Evolutionary conservation across 2,888 invertebrate species (phyloP), one percentile per base, ranked within the genome.

Genomic region (Temnothorax ravouxi): DNA sequence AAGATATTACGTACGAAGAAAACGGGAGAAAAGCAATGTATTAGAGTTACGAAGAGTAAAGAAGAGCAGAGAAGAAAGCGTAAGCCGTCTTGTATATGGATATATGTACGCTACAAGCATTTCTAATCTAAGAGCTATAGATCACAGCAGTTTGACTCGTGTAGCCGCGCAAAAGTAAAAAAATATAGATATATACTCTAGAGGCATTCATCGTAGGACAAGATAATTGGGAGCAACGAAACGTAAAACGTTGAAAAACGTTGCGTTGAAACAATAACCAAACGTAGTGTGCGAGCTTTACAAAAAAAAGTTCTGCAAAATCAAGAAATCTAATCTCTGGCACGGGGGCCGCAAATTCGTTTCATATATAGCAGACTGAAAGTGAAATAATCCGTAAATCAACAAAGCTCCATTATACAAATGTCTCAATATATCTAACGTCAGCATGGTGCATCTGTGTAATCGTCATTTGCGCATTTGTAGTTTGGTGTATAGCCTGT

Each of bases 401-500:
- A 75, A 81, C 34, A 52, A 81, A 76, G 59, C 72, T 25, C 59
- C 59, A 72, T 81, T 54, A 75, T 54, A 64, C 44, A 81, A 64
- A 81, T 76, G 76, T 76, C 64, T 62, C 25, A 80, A 54, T 61
- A 61, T 71, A 80, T 76, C 29, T 72, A 72, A 71, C 34, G 72
- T 47, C 38, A 29, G 61, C 69, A 29, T 47, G 72, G 72, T 69
- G 85, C 80, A 76, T 80, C 67, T 47, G 72, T 80, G 79, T 47
- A 44, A 71, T 69, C 21, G 47, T 79, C 47, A 67, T 74, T 90
- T 90, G 91, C 92, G 92, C 92, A 94, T 93, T 93, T 94, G 92
- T 91, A 84, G 91, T 90, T 91, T 92, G 92, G 91, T 87, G 89
- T 90, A 88, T 89, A 91, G 91, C 90, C 91, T 86, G 88, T 84